A percentile compares a stretch with the other conserved stretches of the same genome.
phyloP scores from a whole-genome alignment of 92 coral and sea anemone genomes.

The Micromussa lordhowensis region DNA sequence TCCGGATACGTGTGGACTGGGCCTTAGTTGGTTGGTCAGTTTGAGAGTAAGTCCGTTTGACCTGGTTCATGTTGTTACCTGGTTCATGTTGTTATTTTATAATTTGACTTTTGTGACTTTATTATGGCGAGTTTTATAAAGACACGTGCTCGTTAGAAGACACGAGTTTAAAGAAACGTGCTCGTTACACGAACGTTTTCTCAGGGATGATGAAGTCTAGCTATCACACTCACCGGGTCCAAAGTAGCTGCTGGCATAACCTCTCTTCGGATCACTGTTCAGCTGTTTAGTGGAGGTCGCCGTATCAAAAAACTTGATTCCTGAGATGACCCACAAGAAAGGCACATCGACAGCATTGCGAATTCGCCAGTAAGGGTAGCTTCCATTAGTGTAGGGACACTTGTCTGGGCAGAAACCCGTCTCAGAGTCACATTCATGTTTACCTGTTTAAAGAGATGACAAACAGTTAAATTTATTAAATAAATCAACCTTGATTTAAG shows the following conservation, averaged over 20 bases:
- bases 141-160: too few species aligned
- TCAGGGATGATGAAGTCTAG: neutral
- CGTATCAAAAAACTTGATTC: constrained; percentile 87
- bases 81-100: neutral
- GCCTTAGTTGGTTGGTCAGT: neutral
- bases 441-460: constrained; percentile 55
- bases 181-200: neutral
- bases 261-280: constrained; percentile 74
- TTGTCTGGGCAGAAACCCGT: constrained; percentile 92
- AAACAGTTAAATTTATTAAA: neutral
- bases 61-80: neutral
- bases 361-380: constrained; percentile 96
- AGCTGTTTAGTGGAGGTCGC: constrained; percentile 86
- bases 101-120: neutral
- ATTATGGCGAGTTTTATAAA: too few species aligned
- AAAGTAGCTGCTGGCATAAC: constrained; percentile 95
- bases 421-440: constrained; percentile 94
- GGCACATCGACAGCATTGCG: constrained; percentile 95
- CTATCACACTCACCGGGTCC: constrained; percentile 86
- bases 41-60: neutral
- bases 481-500: too few species aligned
- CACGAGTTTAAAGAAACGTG: too few species aligned
- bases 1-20: too few species aligned
- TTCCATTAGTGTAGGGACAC: constrained; percentile 91
- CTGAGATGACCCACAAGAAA: constrained; percentile 85